Conservation (phyloP, 2,113 vertebrate genomes). For the Mastomys coucha region DNA sequence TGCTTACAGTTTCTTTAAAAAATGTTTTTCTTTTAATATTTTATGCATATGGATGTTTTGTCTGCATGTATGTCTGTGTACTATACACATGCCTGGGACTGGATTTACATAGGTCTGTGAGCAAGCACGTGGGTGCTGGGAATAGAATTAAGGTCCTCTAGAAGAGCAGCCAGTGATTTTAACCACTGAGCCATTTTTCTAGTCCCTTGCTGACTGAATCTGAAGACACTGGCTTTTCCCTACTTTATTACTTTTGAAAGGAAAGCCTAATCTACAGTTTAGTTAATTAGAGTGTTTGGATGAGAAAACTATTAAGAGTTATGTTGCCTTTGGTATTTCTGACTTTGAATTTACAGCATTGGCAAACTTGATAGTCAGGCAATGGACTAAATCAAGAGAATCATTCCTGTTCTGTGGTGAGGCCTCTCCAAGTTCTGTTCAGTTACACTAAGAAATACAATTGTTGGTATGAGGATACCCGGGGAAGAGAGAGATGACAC, state of each 20-base stretch:
- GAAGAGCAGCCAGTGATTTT: not conserved
- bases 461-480: not conserved
- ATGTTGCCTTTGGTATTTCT: not conserved
- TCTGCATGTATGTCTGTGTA: not conserved
- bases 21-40: not conserved
- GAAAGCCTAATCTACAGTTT: not conserved
- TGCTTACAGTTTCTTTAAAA: not conserved
- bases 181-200: not conserved
- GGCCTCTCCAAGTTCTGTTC: constrained; percentile 1
- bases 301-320: not conserved
- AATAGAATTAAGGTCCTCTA: not conserved
- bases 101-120: not conserved
- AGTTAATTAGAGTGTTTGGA: not conserved
- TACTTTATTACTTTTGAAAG: not conserved
- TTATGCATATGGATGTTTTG: not conserved
- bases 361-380: not conserved
- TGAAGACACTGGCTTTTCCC: not conserved
- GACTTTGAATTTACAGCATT: constrained; percentile 19
- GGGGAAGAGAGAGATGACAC: not conserved
- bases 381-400: not conserved
- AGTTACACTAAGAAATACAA: not conserved
- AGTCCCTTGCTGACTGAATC: not conserved
- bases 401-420: not conserved
- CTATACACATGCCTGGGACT: not conserved
- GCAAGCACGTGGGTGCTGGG: not conserved